A percentile compares a stretch with the other conserved stretches of the same genome.
These are phyloP conservation scores for Athripsodes cinereus DNA, from an alignment of 2,888 invertebrate species.

Conservation along the genomic window DNA sequence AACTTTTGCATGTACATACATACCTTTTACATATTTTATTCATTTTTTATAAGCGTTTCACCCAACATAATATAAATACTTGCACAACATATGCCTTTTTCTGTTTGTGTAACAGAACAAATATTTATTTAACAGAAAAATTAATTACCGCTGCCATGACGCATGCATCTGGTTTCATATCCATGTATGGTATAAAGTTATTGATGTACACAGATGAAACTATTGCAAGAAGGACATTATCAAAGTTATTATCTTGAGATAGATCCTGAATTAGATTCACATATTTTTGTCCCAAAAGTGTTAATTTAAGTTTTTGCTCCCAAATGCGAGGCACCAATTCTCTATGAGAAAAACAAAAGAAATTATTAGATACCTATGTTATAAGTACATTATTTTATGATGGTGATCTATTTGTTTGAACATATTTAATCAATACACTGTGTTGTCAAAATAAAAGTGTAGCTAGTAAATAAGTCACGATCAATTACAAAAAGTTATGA, in stretches of 20 bases:
- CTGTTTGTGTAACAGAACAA: too few species aligned
- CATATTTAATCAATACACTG: too few species aligned
- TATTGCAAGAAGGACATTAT: background rate
- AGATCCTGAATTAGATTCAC: background rate
- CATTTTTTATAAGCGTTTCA: too few species aligned
- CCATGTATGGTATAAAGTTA: conserved; percentile 2
- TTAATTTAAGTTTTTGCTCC: conserved; percentile 2
- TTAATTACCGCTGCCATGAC: conserved; percentile 4
- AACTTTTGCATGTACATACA: background rate
- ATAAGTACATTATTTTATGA: too few species aligned
- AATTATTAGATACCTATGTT: background rate
- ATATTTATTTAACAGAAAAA: background rate
- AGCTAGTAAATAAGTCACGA: too few species aligned
- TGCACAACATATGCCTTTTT: too few species aligned
- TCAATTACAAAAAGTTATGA: too few species aligned
- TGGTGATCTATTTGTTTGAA: too few species aligned
- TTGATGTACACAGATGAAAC: background rate
- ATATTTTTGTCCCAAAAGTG: conserved; percentile 2
- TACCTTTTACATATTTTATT: too few species aligned
- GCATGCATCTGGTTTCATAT: conserved; percentile 7
- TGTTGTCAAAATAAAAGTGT: too few species aligned
- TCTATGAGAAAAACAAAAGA: background rate
- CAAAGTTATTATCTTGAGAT: background rate
- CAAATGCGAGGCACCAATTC: background rate
- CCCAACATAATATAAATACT: too few species aligned